These are phyloP conservation scores for Patella ulyssiponensis DNA, from an alignment of 2,888 invertebrate species.

Conservation along the genomic window DNA sequence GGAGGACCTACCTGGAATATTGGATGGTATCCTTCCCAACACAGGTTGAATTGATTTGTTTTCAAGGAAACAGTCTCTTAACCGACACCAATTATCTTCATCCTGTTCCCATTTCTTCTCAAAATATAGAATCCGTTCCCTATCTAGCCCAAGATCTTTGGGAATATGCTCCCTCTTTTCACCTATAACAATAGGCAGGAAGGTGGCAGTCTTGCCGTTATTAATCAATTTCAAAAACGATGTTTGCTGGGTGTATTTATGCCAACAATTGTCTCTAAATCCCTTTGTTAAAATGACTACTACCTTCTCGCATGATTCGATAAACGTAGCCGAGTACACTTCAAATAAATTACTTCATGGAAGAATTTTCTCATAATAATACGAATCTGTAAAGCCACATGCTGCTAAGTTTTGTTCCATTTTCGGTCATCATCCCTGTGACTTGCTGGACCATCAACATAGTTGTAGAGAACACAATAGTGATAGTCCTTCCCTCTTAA, in stretches of 20 bases:
- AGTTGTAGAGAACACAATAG: neutral
- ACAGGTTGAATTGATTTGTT: too few relatives aligned
- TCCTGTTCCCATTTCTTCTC: too few relatives aligned
- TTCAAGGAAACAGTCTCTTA: too few relatives aligned
- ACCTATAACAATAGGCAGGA: neutral
- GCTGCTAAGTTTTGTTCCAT: neutral
- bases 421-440: neutral
- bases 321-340: too few relatives aligned
- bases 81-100: too few relatives aligned
- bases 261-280: neutral
- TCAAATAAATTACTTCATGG: neutral
- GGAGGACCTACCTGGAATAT: too few relatives aligned
- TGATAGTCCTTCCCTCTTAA: neutral
- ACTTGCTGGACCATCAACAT: neutral
- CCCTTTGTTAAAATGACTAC: neutral
- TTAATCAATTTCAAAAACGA: neutral
- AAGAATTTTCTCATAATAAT: neutral
- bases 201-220: neutral
- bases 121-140: too few relatives aligned
- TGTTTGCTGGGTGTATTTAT: neutral
- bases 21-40: too few relatives aligned
- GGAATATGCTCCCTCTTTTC: neutral
- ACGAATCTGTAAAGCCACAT: neutral
- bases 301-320: neutral
- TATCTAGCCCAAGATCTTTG: neutral